Conservation (phyloP, 1,140 invertebrate species). For the Heliconius nattereri region DNA sequence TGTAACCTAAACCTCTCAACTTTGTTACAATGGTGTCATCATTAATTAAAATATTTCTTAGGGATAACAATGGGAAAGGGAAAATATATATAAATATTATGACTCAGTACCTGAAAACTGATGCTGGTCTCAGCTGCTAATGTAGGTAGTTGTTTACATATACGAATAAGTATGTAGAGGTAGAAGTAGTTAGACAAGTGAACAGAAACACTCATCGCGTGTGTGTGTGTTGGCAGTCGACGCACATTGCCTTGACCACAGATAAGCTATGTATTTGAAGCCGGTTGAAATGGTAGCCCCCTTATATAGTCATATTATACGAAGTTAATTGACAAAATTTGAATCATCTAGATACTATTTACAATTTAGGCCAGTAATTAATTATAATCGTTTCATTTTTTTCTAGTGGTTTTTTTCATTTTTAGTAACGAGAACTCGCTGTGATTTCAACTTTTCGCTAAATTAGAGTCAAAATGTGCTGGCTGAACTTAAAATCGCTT, state of each 20-base stretch:
- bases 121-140: background rate
- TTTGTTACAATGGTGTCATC: background rate
- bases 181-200: background rate
- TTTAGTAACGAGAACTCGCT: too few species aligned
- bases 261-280: background rate
- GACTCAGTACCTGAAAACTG: background rate
- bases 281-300: background rate
- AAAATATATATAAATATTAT: slow-evolving; percentile 11
- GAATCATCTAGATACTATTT: too few species aligned
- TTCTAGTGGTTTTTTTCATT: too few species aligned
- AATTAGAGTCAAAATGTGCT: too few species aligned
- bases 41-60: background rate
- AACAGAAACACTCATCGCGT: background rate
- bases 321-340: too few species aligned
- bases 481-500: too few species aligned
- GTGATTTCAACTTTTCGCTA: too few species aligned
- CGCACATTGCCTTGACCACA: background rate
- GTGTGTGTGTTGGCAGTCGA: slow-evolving; percentile 1
- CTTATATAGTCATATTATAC: background rate
- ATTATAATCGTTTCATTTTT: background rate
- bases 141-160: background rate
- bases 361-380: background rate
- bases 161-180: background rate
- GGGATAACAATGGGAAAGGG: too few species aligned
- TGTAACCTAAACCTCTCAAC: background rate